A percentile compares a stretch with the other conserved stretches of the same genome.
These are phyloP conservation scores for Patella ulyssiponensis DNA, from an alignment of 2,888 invertebrate species.

Conservation along the genomic window DNA sequence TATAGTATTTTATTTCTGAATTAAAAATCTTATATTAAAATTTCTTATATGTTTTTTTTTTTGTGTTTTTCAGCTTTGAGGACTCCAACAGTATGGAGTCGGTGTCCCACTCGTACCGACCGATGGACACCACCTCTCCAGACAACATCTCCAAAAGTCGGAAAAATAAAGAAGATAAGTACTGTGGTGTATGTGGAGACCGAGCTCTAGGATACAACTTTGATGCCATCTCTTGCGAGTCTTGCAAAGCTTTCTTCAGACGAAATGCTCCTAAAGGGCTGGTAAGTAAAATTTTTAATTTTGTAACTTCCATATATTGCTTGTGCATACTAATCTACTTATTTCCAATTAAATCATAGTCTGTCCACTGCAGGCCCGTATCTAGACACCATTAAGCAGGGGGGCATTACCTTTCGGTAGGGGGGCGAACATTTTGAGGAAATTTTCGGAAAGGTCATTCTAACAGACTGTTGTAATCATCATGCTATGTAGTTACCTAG, in stretches of 20 bases:
- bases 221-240: constrained; percentile 73
- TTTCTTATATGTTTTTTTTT: constrained; percentile 1
- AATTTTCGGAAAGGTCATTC: no score
- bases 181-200: constrained; percentile 72
- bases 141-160: constrained; percentile 59
- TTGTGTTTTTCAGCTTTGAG: constrained; percentile 60
- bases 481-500: no score
- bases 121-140: constrained; percentile 59
- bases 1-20: no score
- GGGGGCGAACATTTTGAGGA: no score
- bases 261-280: constrained; percentile 72
- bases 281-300: constrained; percentile 54
- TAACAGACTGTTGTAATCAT: no score
- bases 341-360: no score
- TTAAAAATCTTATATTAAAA: no score
- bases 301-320: not conserved
- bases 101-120: constrained; percentile 46
- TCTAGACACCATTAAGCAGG: no score
- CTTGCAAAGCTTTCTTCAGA: constrained; percentile 72
- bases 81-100: constrained; percentile 62
- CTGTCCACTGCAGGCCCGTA: no score
- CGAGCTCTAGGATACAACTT: constrained; percentile 72
- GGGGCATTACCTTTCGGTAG: no score
- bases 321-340: not conserved
- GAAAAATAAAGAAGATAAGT: constrained; percentile 71